Evolutionary conservation across 2,888 invertebrate species (phyloP).

Genomic region (Octonoba sinensis): DNA sequence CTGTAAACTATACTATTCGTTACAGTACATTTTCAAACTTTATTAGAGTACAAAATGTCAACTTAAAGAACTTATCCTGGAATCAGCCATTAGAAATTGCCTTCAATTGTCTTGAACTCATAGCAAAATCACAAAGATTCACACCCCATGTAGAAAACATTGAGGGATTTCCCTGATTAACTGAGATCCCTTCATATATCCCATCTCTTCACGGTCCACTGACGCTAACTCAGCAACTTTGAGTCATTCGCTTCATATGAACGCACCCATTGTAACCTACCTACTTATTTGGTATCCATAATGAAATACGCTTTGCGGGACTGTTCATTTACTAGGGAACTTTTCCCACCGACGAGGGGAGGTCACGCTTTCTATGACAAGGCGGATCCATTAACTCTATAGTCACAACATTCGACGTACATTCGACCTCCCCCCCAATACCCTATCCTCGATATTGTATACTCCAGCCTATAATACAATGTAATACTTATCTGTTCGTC

Average conservation of each 20-base stretch:
- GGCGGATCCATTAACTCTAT: slow-evolving; percentile 43
- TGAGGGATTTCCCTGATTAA: no score
- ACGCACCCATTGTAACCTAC: slow-evolving; percentile 19
- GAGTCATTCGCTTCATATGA: slow-evolving; percentile 33
- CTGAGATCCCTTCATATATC: background rate
- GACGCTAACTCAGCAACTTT: slow-evolving; percentile 16
- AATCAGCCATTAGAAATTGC: no score
- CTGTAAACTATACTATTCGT: no score
- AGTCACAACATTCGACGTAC: slow-evolving; percentile 51
- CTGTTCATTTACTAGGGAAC: slow-evolving; percentile 17
- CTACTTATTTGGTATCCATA: slow-evolving; percentile 1
- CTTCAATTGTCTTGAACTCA: no score
- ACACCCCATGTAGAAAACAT: no score
- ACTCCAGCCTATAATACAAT: slow-evolving; percentile 33
- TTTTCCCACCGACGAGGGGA: background rate
- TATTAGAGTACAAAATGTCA: no score
- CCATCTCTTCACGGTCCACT: slow-evolving; percentile 1
- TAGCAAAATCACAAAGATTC: no score
- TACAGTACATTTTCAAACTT: no score
- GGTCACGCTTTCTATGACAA: slow-evolving; percentile 30
- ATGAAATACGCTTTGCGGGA: slow-evolving; percentile 19
- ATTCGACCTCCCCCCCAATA: slow-evolving; percentile 1
- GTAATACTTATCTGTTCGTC: slow-evolving; percentile 25
- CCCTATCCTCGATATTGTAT: slow-evolving; percentile 22
- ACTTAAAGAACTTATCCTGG: no score